A percentile compares a stretch with the other conserved stretches of the same genome.
Evolutionary conservation across 2,888 invertebrate genomes (phyloP).

Genomic region (Furcula furcula): DNA sequence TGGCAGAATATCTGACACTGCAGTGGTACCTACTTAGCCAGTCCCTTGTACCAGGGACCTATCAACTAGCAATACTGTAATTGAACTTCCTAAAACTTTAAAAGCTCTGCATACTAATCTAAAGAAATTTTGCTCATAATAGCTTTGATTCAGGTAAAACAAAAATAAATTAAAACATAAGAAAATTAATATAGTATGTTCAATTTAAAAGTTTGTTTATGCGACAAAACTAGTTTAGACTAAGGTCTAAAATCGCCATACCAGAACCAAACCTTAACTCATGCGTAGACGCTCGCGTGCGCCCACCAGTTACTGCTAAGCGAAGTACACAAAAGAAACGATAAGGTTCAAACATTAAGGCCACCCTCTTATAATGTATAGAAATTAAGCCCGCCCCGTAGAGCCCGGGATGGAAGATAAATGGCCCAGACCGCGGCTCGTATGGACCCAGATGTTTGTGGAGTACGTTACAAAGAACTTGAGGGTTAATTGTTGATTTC

Average conservation of each 20-base stretch:
- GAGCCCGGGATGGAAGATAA: constrained; percentile 28
- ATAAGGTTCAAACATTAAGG: constrained; percentile 49
- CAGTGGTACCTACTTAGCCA: no score
- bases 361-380: constrained; percentile 47
- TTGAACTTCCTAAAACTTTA: not conserved
- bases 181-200: no score
- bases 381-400: constrained; percentile 44
- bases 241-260: constrained; percentile 3
- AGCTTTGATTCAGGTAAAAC: no score
- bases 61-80: no score
- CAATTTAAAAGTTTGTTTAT: no score
- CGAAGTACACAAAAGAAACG: constrained; percentile 57
- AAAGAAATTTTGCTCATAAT: no score
- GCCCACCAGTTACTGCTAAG: constrained; percentile 41
- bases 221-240: not conserved
- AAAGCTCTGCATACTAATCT: not conserved
- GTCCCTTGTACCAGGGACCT: no score
- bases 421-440: constrained; percentile 29
- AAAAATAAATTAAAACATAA: no score
- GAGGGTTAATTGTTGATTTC: constrained; percentile 1
- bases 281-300: constrained; percentile 42
- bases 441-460: constrained; percentile 20
- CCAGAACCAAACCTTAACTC: constrained; percentile 17
- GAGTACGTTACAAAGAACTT: constrained; percentile 12
- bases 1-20: no score